Conservation (phyloP, 2,888 invertebrate species). For the Caenorhabditis zanzibari region DNA sequence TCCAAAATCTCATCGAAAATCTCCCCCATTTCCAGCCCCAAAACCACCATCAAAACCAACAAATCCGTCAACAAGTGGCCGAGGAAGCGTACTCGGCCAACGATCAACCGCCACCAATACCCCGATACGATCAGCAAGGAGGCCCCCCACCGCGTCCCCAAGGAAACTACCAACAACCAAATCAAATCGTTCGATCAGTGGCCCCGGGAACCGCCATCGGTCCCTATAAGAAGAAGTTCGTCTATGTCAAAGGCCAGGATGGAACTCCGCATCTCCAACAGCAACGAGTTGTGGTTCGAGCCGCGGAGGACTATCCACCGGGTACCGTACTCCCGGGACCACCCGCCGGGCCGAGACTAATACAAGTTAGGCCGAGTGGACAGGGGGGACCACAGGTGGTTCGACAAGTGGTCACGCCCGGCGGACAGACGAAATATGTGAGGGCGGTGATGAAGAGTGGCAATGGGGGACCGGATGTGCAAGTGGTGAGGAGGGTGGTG, state of each 20-base stretch:
- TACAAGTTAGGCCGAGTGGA: no score
- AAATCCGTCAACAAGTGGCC: background rate
- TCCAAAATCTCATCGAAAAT: no score
- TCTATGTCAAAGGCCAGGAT: background rate
- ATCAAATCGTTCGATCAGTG: background rate
- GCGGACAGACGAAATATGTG: no score
- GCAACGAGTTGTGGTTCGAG: background rate
- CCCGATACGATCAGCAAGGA: background rate
- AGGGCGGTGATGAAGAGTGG: no score
- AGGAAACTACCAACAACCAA: background rate
- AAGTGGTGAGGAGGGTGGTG: background rate
- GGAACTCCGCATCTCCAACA: background rate
- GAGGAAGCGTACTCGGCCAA: background rate
- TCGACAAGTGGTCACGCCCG: background rate
- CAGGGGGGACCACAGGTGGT: background rate
- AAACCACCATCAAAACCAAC: background rate
- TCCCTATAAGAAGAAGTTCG: background rate
- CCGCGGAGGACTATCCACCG: background rate
- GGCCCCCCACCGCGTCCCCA: background rate
- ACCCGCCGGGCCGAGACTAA: no score
- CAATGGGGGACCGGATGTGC: background rate
- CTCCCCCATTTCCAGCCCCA: background rate
- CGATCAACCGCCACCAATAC: background rate
- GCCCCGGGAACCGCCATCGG: background rate
- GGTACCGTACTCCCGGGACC: background rate